Evolutionary conservation across 2,888 invertebrate species (phyloP), one percentile per base, ranked within the genome.

Genomic region (Ophion ventricosus): DNA sequence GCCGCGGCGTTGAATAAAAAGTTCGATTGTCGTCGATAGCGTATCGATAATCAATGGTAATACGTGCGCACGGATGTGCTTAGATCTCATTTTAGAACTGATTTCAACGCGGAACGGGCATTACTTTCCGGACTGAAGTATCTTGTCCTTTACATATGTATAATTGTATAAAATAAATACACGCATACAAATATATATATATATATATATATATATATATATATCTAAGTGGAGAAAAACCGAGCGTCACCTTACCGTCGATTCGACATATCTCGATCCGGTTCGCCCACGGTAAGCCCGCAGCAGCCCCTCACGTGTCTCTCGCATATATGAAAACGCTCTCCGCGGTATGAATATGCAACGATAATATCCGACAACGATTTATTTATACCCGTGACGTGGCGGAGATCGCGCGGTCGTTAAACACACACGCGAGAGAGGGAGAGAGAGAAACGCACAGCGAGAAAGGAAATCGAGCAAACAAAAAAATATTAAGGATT

Each of bases 341-440:
- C 79, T 79, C 78, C 57, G 29, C 66, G 64, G 73, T 87, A 93
- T 93, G 92, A 93, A 93, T 93, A 93, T 92, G 92, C 93, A 93
- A 93, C 90, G 92, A 92, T 92, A 87, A 82, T 81, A 83, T 76
- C 84, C 80, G 82, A 80, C 82, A 90, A 90, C 90, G 90, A 91
- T 92, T 92, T 93, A 93, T 92, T 92, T 93, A 92, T 93, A 92
- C 90, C 88, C 88, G 89, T 93, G 93, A 93, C 92, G 91, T 90
- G 82, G 77, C 85, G 87, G 88, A 84, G 87, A 88, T 88, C 89
- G 54, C 72, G 66, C 73, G 88, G 87, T 89, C 87, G 88, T 88
- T 88, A 89, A 80, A 84, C 79, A 64, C 76, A 80, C 57, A 43
- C 67, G 72, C 56, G 63, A 66, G 69, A 80, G 82, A 82, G 35